phyloP scores from a whole-genome alignment of 2,113 vertebrate species.

The Eretmochelys imbricata region DNA sequence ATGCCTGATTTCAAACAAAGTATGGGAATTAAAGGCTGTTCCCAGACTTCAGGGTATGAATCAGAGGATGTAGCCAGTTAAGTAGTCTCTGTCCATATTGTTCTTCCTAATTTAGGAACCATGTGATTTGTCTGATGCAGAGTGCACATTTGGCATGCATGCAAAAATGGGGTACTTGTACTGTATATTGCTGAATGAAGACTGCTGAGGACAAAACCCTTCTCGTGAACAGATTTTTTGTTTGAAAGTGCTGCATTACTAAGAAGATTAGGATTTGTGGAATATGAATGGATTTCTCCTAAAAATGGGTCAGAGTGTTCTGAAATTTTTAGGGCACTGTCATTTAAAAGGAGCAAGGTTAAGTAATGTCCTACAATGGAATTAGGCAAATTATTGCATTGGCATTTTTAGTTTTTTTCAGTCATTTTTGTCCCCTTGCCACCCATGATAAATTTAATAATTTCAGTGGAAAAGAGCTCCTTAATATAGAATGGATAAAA shows the following conservation, averaged over 20 bases:
- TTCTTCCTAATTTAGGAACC: neutral
- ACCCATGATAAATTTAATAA: neutral
- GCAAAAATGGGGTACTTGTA: neutral
- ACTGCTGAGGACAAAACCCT: neutral
- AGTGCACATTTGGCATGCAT: neutral
- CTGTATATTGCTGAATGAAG: fast-evolving
- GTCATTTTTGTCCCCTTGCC: neutral
- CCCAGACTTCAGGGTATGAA: slow-evolving; percentile 15
- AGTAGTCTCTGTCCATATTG: no score
- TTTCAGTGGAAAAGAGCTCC: neutral
- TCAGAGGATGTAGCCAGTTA: neutral
- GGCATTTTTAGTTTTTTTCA: neutral
- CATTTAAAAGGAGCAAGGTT: slow-evolving; percentile 59
- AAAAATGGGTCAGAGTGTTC: slow-evolving; percentile 73
- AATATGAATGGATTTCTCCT: slow-evolving; percentile 57
- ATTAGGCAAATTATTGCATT: slow-evolving; percentile 20
- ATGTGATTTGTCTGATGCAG: neutral
- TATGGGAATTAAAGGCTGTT: slow-evolving; percentile 14
- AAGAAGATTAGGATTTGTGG: slow-evolving; percentile 58
- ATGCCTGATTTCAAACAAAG: slow-evolving; percentile 18
- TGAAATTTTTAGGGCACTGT: slow-evolving; percentile 53
- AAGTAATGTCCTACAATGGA: slow-evolving; percentile 14
- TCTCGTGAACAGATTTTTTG: neutral
- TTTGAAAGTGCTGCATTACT: slow-evolving; percentile 51
- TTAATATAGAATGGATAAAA: neutral